Evolutionary conservation across 2,888 invertebrate species (phyloP).

Genomic region (Matsumyia berberina): DNA sequence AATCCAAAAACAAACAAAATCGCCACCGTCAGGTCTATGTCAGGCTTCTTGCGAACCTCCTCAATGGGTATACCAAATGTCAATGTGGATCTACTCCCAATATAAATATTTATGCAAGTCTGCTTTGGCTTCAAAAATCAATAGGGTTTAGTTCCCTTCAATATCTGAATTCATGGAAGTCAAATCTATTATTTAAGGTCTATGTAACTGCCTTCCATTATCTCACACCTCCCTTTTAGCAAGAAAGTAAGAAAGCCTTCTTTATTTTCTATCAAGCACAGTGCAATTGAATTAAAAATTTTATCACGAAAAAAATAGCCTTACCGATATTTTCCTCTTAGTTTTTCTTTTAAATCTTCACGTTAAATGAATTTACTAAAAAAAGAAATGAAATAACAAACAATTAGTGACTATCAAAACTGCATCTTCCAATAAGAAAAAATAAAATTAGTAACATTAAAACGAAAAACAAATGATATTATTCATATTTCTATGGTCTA

Average conservation of each 20-base stretch:
- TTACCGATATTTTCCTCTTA: not conserved
- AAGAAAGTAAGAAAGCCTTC: not conserved
- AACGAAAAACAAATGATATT: slow-evolving; percentile 17
- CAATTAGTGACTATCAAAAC: slow-evolving; percentile 84
- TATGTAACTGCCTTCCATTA: not conserved
- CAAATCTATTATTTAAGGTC: too few relatives aligned
- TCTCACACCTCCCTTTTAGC: not conserved
- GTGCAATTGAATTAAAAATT: slow-evolving; percentile 7
- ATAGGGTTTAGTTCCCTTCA: too few relatives aligned
- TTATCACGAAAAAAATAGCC: not conserved
- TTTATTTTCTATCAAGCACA: not conserved
- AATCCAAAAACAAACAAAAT: too few relatives aligned
- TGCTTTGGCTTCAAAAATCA: too few relatives aligned
- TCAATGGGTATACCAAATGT: too few relatives aligned
- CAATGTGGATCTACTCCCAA: too few relatives aligned
- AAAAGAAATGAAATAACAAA: slow-evolving; percentile 78
- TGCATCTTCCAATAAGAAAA: slow-evolving; percentile 82
- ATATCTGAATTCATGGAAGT: too few relatives aligned
- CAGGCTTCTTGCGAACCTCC: too few relatives aligned
- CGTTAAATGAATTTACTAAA: slow-evolving; percentile 56
- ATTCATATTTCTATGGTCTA: slow-evolving; percentile 69
- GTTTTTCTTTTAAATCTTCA: slow-evolving; percentile 28
- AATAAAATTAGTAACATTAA: slow-evolving; percentile 45
- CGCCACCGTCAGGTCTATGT: too few relatives aligned
- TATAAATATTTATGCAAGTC: too few relatives aligned